These are phyloP conservation scores for Denticeps clupeoides DNA, from an alignment of 2,797 vertebrate species.

Conservation along the genomic window DNA sequence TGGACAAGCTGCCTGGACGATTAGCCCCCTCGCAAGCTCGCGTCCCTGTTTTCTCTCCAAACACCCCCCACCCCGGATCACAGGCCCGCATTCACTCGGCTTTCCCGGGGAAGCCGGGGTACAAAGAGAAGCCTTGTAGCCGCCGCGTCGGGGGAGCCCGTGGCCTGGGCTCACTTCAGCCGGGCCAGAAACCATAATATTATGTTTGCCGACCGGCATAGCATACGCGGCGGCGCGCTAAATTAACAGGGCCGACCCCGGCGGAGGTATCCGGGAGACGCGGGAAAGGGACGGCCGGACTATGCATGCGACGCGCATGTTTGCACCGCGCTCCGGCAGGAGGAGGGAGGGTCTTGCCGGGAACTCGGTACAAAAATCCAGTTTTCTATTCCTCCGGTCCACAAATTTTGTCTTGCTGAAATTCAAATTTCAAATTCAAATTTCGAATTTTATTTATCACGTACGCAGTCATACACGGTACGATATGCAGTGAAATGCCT, in stretches of 20 bases:
- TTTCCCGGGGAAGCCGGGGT: slow-evolving; percentile 31
- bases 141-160: slow-evolving; percentile 30
- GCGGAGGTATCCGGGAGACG: slow-evolving; percentile 32
- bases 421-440: no score
- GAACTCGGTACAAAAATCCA: no score
- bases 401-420: no score
- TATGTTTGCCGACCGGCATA: slow-evolving; percentile 57
- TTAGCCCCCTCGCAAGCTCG: slow-evolving; percentile 37
- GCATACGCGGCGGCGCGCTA: slow-evolving; percentile 40
- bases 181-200: slow-evolving; percentile 57
- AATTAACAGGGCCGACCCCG: slow-evolving; percentile 45
- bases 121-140: slow-evolving; percentile 55
- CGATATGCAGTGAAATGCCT: no score
- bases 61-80: slow-evolving; percentile 54
- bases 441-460: no score
- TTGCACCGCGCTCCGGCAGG: background rate
- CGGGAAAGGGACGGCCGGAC: slow-evolving; percentile 15
- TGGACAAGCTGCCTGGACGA: slow-evolving; percentile 25
- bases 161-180: slow-evolving; percentile 29
- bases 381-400: no score
- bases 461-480: no score
- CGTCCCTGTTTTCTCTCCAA: slow-evolving; percentile 56
- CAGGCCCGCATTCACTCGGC: slow-evolving; percentile 43
- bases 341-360: background rate
- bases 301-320: slow-evolving; percentile 18